A percentile compares a stretch with the other conserved stretches of the same genome.
Evolutionary conservation across 1,140 invertebrate species (phyloP).

Genomic region (Drosophila lacteicornis): DNA sequence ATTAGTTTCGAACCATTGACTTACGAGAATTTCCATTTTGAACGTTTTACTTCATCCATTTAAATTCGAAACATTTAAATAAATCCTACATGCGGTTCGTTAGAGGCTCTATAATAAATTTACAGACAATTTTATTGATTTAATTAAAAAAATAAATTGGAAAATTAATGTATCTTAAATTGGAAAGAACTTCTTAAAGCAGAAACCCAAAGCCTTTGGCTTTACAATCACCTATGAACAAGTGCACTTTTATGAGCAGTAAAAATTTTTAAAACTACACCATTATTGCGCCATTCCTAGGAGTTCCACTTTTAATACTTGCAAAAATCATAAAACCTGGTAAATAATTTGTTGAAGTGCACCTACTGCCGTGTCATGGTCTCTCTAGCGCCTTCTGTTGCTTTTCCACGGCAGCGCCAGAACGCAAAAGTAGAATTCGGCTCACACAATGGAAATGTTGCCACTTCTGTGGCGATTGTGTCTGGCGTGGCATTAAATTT

Average conservation of each 20-base stretch:
- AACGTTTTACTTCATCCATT: no score
- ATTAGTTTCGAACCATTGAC: no score
- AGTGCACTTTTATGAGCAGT: background rate
- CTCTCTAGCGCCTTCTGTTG: constrained; percentile 26
- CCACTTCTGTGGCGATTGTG: constrained; percentile 55
- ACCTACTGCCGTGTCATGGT: constrained; percentile 53
- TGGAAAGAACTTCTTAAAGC: background rate
- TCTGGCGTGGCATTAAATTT: constrained; percentile 31
- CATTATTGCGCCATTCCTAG: background rate
- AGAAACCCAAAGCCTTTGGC: background rate
- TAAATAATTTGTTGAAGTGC: background rate
- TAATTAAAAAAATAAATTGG: background rate
- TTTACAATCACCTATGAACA: background rate
- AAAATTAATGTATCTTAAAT: background rate
- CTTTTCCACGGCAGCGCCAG: constrained; percentile 34
- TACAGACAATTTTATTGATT: background rate
- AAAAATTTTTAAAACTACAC: background rate
- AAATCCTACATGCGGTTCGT: no score
- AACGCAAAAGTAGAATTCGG: constrained; percentile 30
- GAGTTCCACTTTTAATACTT: background rate
- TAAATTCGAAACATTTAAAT: no score
- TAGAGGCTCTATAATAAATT: no score
- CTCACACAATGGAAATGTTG: constrained; percentile 47
- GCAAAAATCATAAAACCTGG: background rate
- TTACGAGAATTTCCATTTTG: no score